Evolutionary conservation across 2,797 vertebrate genomes (phyloP).

Genomic region (Prionace glauca): DNA sequence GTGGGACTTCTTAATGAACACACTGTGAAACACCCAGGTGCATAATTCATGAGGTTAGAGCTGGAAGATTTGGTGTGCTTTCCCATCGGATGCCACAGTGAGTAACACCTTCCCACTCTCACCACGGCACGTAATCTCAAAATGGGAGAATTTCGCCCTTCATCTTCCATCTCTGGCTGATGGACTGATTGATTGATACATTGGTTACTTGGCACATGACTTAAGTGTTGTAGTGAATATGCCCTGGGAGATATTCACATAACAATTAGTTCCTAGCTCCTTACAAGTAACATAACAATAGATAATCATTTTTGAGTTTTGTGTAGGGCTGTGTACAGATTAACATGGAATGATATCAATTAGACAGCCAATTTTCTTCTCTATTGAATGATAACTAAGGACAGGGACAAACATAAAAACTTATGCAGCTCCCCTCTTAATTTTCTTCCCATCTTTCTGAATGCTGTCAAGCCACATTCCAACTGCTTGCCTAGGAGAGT

Average conservation of each 20-base stretch:
- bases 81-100: no score
- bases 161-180: no score
- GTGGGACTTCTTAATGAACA: no score
- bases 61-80: no score
- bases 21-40: no score
- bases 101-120: no score
- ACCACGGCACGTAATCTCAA: no score
- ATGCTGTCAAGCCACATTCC: neutral
- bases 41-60: no score
- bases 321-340: neutral
- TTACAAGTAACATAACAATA: no score
- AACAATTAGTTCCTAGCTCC: no score
- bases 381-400: neutral
- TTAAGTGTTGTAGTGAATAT: neutral
- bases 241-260: neutral
- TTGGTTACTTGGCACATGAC: slow-evolving; percentile 23
- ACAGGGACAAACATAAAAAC: neutral
- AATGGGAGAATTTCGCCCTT: no score
- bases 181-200: no score
- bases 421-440: neutral
- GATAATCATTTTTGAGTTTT: neutral
- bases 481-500: neutral
- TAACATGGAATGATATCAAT: neutral
- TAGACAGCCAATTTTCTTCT: neutral
- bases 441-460: neutral